Conservation (phyloP, 2,113 vertebrate species). For the Nothocercus nigrocapillus region DNA sequence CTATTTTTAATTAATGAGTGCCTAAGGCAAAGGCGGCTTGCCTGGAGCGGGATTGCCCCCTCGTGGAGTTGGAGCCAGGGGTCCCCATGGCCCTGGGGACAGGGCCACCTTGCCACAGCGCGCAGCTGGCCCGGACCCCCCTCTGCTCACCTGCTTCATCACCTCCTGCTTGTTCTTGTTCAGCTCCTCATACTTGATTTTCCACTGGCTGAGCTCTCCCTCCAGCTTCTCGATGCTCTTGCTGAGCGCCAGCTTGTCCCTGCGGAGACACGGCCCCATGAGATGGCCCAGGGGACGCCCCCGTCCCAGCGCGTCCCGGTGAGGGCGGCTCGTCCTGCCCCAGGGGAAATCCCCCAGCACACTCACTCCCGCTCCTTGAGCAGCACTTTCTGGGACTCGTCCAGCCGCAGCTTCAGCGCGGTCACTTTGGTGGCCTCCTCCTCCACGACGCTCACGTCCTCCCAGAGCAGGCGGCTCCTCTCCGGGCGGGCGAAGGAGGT, state of each 20-base stretch:
- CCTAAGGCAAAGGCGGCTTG: too few relatives aligned
- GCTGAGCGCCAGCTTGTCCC: slow-evolving; percentile 91
- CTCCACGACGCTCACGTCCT: slow-evolving; percentile 81
- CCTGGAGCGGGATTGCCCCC: background rate
- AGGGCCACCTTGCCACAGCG: background rate
- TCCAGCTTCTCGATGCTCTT: slow-evolving; percentile 96
- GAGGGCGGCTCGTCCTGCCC: background rate
- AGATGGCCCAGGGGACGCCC: background rate
- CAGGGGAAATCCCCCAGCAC: background rate
- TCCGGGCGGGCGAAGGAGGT: slow-evolving; percentile 85
- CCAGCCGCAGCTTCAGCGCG: slow-evolving; percentile 92
- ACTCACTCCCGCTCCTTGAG: slow-evolving; percentile 91
- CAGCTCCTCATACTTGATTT: slow-evolving; percentile 94
- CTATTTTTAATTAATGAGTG: background rate
- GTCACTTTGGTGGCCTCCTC: slow-evolving; percentile 91
- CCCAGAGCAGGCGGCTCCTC: slow-evolving; percentile 89
- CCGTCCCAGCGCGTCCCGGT: rapidly evolving
- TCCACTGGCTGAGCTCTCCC: slow-evolving; percentile 93
- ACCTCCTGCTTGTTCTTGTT: slow-evolving; percentile 95
- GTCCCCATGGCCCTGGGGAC: too few relatives aligned
- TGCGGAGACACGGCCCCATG: slow-evolving; percentile 42
- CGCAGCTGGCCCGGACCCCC: background rate
- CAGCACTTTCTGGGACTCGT: slow-evolving; percentile 95
- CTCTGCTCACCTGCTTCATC: slow-evolving; percentile 88
- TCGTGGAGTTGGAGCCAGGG: background rate